A percentile compares a stretch with the other conserved stretches of the same genome.
phyloP scores from a whole-genome alignment of 2,113 vertebrate species.

The Pyrgilauda ruficollis region DNA sequence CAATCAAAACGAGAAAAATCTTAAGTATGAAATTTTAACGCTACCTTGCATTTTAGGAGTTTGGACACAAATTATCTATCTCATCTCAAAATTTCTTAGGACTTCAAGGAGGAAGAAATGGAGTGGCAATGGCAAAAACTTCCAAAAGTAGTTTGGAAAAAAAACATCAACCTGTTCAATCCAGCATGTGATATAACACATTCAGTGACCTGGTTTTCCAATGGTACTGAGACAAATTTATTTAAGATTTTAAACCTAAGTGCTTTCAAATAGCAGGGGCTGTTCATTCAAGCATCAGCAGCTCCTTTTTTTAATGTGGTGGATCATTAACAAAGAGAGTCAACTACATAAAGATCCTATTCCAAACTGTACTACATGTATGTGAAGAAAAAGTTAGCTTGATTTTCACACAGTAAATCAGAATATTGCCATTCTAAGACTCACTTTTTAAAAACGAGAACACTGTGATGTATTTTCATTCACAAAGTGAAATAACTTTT shows the following conservation, averaged over 20 bases:
- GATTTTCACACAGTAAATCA: background rate
- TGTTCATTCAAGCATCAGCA: background rate
- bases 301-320: background rate
- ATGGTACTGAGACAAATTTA: background rate
- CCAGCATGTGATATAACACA: background rate
- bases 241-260: background rate
- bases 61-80: background rate
- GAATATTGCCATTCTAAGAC: background rate
- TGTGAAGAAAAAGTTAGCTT: background rate
- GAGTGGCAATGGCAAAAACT: background rate
- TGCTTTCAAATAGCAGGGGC: background rate
- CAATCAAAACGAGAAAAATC: background rate
- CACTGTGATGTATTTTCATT: background rate
- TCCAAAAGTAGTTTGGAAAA: background rate
- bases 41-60: background rate
- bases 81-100: background rate
- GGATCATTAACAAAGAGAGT: background rate
- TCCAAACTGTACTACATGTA: background rate
- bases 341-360: background rate
- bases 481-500: background rate
- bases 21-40: background rate
- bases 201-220: background rate
- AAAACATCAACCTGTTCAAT: background rate
- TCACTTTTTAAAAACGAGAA: background rate
- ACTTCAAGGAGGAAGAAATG: background rate